Percentiles rank a stretch among this genome's conserved stretches.
Evolutionary conservation across 1,140 invertebrate genomes (phyloP).

Genomic region (Yoshiicerus persimilis): DNA sequence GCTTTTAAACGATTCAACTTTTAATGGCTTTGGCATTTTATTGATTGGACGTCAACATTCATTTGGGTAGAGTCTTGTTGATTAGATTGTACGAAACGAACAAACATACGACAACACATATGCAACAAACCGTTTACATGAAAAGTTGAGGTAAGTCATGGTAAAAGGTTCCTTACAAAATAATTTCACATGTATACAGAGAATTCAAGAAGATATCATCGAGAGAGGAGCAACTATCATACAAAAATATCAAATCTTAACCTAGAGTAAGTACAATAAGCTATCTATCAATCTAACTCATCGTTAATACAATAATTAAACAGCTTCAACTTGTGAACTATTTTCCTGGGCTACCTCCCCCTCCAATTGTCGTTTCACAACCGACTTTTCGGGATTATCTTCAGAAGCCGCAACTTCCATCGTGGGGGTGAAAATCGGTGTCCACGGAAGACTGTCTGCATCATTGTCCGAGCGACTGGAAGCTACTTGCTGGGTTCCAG

Average conservation of each 20-base stretch:
- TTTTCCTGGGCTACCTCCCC: neutral
- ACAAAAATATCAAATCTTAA: neutral
- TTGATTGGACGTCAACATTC: neutral
- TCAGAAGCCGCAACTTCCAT: neutral
- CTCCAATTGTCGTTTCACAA: conserved; percentile 7
- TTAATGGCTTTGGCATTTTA: conserved; percentile 17
- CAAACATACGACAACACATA: neutral
- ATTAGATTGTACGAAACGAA: conserved; percentile 11
- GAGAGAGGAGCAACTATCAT: neutral
- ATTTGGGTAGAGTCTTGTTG: conserved; percentile 4
- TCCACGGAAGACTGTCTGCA: neutral
- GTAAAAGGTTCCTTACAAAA: neutral
- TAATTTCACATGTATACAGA: neutral
- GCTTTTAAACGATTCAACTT: neutral
- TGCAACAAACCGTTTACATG: neutral
- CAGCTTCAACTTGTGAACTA: neutral
- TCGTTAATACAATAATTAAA: neutral
- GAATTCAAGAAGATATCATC: neutral
- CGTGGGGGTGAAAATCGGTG: neutral
- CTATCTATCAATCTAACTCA: neutral
- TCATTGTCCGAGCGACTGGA: neutral
- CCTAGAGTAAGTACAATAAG: neutral
- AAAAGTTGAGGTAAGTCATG: neutral
- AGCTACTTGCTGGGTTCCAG: neutral
- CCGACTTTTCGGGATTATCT: neutral